Evolutionary conservation across 1,140 invertebrate genomes (phyloP).

Genomic region (Ectropis grisescens): DNA sequence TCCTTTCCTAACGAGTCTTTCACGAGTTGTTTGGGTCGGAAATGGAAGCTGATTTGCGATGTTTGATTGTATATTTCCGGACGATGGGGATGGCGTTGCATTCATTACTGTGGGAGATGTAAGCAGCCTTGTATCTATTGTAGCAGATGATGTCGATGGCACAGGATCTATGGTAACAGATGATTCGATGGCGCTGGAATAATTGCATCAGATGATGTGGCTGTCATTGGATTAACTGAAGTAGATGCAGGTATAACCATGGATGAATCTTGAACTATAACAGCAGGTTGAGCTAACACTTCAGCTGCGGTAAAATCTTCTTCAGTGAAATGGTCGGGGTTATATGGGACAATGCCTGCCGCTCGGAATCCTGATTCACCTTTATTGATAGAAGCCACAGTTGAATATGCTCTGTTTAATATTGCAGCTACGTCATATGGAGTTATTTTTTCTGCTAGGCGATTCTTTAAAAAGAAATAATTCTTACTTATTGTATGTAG

Average conservation of each 20-base stretch:
- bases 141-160: no score
- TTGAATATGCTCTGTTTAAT: conserved; percentile 1
- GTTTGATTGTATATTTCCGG: no score
- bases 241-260: background rate
- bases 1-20: background rate
- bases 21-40: background rate
- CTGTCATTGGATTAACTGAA: background rate
- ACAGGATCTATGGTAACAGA: no score
- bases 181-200: conserved; percentile 3
- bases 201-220: conserved; percentile 3
- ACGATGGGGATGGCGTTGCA: no score
- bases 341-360: background rate
- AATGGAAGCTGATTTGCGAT: no score
- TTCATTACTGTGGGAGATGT: no score
- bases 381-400: background rate
- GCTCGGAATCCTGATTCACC: background rate
- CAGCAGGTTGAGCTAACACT: background rate
- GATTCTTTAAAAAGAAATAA: conserved; percentile 1
- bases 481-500: background rate
- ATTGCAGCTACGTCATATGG: background rate
- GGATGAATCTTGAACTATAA: background rate
- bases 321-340: background rate
- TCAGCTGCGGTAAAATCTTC: background rate
- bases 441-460: background rate
- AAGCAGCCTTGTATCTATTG: no score